Percentiles rank a stretch among this genome's conserved stretches.
Conservation (phyloP, 2,888 invertebrate species). For the Molanna angustata region DNA sequence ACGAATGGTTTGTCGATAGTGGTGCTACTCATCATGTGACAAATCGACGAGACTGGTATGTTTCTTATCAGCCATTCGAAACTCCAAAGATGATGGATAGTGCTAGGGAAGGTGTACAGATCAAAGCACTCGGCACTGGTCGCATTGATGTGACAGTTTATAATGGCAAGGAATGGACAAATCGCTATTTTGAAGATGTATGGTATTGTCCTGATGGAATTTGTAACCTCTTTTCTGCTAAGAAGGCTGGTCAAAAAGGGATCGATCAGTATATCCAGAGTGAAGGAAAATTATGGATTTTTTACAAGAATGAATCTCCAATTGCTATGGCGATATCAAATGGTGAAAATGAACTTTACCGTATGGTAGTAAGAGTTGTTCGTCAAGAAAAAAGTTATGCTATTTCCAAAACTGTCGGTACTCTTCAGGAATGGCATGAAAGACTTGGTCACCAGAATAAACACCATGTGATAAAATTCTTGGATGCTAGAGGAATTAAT, state of each 20-base stretch:
- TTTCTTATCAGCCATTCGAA: background rate
- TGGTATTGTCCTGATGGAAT: background rate
- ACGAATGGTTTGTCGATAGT: background rate
- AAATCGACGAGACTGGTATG: background rate
- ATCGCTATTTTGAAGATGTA: background rate
- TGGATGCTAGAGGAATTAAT: too few species aligned
- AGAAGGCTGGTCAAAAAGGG: background rate
- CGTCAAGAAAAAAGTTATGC: too few species aligned
- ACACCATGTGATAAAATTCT: too few species aligned
- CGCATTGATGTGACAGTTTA: background rate
- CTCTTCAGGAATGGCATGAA: too few species aligned
- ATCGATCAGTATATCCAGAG: background rate
- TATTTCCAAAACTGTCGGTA: too few species aligned
- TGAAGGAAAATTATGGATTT: background rate
- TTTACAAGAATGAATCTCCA: background rate
- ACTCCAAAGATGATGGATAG: background rate
- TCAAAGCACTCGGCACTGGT: background rate
- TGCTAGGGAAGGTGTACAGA: background rate
- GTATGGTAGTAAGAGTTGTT: too few species aligned
- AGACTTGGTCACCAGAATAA: too few species aligned
- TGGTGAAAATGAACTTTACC: too few species aligned
- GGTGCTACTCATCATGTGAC: background rate
- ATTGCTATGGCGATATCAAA: background rate
- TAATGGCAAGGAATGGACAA: background rate
- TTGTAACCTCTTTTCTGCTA: background rate